phyloP scores from a whole-genome alignment of 1,140 invertebrate species.

The Macrostomum lignano region DNA sequence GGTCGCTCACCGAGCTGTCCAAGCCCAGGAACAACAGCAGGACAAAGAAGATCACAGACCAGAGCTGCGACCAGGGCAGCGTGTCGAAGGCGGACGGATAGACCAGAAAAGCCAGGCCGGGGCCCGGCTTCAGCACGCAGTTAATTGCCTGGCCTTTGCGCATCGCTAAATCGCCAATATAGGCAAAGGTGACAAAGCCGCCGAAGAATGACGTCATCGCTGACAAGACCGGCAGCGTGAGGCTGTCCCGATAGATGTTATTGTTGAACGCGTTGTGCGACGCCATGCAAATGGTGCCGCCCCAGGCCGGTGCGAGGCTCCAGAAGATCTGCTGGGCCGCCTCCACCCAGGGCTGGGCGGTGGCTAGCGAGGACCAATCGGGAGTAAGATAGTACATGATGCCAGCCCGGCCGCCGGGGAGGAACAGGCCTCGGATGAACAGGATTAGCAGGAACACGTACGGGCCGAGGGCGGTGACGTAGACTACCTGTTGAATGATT shows the following conservation, averaged over 20 bases:
- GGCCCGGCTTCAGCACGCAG: conserved; percentile 30
- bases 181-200: conserved; percentile 15
- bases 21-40: conserved; percentile 10
- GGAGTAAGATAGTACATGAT: conserved; percentile 54
- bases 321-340: conserved; percentile 46
- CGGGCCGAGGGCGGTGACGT: conserved; percentile 31
- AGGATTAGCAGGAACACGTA: conserved; percentile 26
- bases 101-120: conserved; percentile 47
- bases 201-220: conserved; percentile 39
- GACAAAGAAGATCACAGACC: conserved; percentile 52
- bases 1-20: conserved; percentile 7
- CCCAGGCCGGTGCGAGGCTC: conserved; percentile 42
- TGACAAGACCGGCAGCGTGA: conserved; percentile 50
- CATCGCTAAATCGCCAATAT: conserved; percentile 13
- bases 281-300: conserved; percentile 43
- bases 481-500: conserved; percentile 34
- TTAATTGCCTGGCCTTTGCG: conserved; percentile 35
- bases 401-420: conserved; percentile 48
- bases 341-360: conserved; percentile 38
- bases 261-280: conserved; percentile 49
- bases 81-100: conserved; percentile 49
- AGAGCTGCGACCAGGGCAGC: conserved; percentile 42
- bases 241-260: conserved; percentile 40
- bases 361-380: conserved; percentile 47
- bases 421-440: conserved; percentile 30